These are phyloP conservation scores for Troides helena DNA, from an alignment of 2,888 invertebrate species.

Conservation along the genomic window DNA sequence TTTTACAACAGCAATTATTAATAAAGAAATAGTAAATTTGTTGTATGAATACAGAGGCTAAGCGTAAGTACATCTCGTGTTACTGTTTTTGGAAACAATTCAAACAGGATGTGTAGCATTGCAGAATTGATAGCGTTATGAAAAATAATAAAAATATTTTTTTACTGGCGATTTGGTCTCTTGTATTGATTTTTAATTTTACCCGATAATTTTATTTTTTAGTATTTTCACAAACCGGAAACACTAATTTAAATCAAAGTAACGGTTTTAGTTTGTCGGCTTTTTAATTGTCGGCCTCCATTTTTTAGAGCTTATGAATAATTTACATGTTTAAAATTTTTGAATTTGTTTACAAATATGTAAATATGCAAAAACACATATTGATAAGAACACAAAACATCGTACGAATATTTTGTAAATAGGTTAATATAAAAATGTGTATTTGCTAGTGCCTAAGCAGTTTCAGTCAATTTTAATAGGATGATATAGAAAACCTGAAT, in stretches of 20 bases:
- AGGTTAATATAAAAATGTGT: no score
- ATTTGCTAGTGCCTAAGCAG: slow-evolving; percentile 24
- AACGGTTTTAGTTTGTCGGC: no score
- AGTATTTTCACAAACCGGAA: background rate
- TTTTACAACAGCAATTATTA: background rate
- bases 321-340: no score
- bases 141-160: background rate
- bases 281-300: no score
- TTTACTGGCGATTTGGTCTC: background rate
- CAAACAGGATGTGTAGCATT: background rate
- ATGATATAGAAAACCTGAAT: background rate
- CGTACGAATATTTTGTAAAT: no score
- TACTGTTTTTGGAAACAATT: background rate
- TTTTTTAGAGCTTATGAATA: no score
- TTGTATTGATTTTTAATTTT: background rate
- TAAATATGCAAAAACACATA: no score
- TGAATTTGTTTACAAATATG: no score
- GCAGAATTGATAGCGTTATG: background rate
- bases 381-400: no score
- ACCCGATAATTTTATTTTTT: background rate
- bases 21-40: background rate
- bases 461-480: slow-evolving; percentile 4
- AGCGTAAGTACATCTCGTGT: background rate
- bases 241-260: background rate
- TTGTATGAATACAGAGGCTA: background rate